Percentiles rank a stretch among this genome's conserved stretches.
Evolutionary conservation across 2,797 vertebrate genomes (phyloP).

Genomic region (Amphiprion clarkii): DNA sequence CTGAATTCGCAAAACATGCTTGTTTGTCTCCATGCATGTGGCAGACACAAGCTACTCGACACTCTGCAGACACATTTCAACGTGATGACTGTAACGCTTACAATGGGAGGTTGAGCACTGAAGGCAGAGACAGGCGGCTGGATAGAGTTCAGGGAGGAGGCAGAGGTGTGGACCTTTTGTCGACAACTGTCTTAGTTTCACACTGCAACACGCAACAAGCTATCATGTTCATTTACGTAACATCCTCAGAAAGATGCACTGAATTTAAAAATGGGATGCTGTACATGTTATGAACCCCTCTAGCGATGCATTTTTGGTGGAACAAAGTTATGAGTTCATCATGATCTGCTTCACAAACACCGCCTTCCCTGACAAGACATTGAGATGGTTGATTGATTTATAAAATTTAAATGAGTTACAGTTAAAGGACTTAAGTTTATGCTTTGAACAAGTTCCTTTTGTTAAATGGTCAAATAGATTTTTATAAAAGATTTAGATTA

Average conservation of each 20-base stretch:
- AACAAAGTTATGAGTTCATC: background rate
- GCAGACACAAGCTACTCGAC: constrained; percentile 23
- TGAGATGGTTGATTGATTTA: background rate
- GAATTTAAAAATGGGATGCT: background rate
- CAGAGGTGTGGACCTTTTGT: constrained; percentile 43
- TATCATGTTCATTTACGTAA: constrained; percentile 62
- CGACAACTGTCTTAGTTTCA: constrained; percentile 29
- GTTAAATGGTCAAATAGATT: too few relatives aligned
- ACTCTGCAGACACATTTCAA: constrained; percentile 36
- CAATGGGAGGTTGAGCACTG: constrained; percentile 7
- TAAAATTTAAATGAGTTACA: background rate
- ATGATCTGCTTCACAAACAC: background rate
- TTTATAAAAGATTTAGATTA: too few relatives aligned
- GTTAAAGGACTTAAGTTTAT: too few relatives aligned
- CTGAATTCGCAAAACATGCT: constrained; percentile 9
- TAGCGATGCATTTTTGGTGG: background rate
- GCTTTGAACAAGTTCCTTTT: too few relatives aligned
- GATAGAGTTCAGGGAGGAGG: constrained; percentile 7
- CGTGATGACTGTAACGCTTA: constrained; percentile 12
- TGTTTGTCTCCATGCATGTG: background rate
- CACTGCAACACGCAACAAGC: constrained; percentile 29
- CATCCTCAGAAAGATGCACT: constrained; percentile 1
- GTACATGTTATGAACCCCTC: constrained; percentile 4
- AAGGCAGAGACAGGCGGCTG: constrained; percentile 6
- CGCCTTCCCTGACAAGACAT: background rate